Evolutionary conservation across 2,113 vertebrate species (phyloP).

Genomic region (Bagarius yarrelli): DNA sequence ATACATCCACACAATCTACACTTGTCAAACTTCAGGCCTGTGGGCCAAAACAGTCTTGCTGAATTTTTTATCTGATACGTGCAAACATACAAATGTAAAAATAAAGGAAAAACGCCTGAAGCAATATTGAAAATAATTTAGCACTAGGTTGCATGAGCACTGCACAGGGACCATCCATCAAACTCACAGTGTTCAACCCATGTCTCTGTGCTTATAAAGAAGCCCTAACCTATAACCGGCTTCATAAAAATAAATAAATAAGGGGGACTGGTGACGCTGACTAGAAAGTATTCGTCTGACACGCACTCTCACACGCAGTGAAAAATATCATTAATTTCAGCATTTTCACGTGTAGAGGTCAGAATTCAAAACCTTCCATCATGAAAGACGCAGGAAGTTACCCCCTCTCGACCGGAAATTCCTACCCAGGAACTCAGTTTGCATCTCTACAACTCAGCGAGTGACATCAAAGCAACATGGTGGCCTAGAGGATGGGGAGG

Average conservation of each 20-base stretch:
- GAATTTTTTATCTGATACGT: background rate
- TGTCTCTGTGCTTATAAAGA: background rate
- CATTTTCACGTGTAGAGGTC: background rate
- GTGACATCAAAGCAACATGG: background rate
- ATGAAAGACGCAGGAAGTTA: background rate
- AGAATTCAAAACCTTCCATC: background rate
- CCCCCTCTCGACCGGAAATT: background rate
- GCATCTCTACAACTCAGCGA: background rate
- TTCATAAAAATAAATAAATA: slow-evolving; percentile 2
- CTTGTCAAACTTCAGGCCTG: background rate
- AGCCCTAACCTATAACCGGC: background rate
- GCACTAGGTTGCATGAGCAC: background rate
- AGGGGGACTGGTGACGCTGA: background rate
- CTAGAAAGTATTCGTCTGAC: background rate
- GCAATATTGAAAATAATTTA: slow-evolving; percentile 10
- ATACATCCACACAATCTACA: slow-evolving; percentile 11
- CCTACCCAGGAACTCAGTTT: background rate
- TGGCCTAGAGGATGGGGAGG: background rate
- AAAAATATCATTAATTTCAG: background rate
- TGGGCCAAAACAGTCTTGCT: background rate
- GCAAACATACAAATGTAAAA: slow-evolving; percentile 20
- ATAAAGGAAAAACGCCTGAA: background rate
- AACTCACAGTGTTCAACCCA: background rate
- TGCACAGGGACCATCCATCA: slow-evolving; percentile 14
- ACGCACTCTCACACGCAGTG: background rate